A percentile compares a stretch with the other conserved stretches of the same genome.
These are phyloP conservation scores for Clupea harengus DNA, from an alignment of 2,113 vertebrate species.

Conservation along the genomic window DNA sequence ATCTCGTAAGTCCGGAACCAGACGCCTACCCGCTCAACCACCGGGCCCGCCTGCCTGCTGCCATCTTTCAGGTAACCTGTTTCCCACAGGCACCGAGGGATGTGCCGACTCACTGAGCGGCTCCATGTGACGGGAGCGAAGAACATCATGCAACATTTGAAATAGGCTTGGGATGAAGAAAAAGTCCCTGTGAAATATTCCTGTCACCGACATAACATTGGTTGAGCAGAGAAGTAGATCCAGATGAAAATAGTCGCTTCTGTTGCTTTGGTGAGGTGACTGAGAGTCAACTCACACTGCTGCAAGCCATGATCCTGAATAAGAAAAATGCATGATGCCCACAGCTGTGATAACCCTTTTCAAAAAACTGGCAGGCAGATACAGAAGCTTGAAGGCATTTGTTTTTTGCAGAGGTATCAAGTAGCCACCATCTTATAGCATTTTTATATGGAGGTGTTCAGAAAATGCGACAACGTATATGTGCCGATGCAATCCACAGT, in stretches of 20 bases:
- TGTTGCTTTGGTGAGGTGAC: neutral
- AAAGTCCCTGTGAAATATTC: neutral
- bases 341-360: neutral
- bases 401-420: too few relatives aligned
- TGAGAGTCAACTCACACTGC: neutral
- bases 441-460: neutral
- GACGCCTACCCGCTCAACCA: conserved; percentile 16
- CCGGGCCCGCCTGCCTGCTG: neutral
- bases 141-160: neutral
- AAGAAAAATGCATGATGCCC: neutral
- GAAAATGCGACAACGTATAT: neutral
- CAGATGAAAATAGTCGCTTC: neutral
- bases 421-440: neutral
- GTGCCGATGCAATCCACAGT: neutral
- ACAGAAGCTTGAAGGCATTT: neutral
- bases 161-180: neutral
- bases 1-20: conserved; percentile 48
- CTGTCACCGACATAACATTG: neutral
- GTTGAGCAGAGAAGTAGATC: neutral
- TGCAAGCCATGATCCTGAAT: neutral
- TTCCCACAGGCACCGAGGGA: neutral
- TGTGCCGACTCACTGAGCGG: neutral
- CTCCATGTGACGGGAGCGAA: neutral
- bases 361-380: neutral
- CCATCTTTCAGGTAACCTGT: conserved; percentile 56